These are phyloP conservation scores for Apotomis turbidana DNA, from an alignment of 2,888 invertebrate genomes.

Conservation along the genomic window DNA sequence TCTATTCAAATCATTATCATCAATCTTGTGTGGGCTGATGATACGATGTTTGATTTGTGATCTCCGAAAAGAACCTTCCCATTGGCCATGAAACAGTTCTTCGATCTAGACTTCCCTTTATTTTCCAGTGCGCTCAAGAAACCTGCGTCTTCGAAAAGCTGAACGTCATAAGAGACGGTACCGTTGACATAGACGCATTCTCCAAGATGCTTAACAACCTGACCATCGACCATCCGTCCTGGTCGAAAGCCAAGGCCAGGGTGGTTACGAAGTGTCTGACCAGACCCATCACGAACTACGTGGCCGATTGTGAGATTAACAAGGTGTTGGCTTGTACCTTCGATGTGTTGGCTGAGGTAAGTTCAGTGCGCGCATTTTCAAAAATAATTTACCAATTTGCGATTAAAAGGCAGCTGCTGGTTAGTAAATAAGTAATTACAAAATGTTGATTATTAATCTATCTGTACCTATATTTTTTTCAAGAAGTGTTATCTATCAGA, in stretches of 20 bases:
- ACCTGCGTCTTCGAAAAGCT: conserved; percentile 68
- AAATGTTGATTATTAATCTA: too few relatives aligned
- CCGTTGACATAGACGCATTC: conserved; percentile 61
- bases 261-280: conserved; percentile 68
- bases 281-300: conserved; percentile 56
- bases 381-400: too few relatives aligned
- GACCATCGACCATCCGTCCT: conserved; percentile 58
- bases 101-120: too few relatives aligned
- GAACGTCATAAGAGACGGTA: conserved; percentile 58
- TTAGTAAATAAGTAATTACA: too few relatives aligned
- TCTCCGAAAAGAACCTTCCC: too few relatives aligned
- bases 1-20: too few relatives aligned
- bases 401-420: too few relatives aligned
- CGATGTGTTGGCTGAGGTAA: conserved; percentile 73
- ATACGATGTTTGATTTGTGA: too few relatives aligned
- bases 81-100: too few relatives aligned
- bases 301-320: conserved; percentile 67
- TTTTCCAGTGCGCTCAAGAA: conserved; percentile 66
- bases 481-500: too few relatives aligned
- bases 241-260: conserved; percentile 66
- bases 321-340: conserved; percentile 68
- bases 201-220: conserved; percentile 66
- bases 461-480: too few relatives aligned
- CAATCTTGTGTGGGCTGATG: too few relatives aligned
- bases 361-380: conserved; percentile 12